These are phyloP conservation scores for Eretmochelys imbricata DNA, from an alignment of 2,113 vertebrate genomes.

Conservation along the genomic window DNA sequence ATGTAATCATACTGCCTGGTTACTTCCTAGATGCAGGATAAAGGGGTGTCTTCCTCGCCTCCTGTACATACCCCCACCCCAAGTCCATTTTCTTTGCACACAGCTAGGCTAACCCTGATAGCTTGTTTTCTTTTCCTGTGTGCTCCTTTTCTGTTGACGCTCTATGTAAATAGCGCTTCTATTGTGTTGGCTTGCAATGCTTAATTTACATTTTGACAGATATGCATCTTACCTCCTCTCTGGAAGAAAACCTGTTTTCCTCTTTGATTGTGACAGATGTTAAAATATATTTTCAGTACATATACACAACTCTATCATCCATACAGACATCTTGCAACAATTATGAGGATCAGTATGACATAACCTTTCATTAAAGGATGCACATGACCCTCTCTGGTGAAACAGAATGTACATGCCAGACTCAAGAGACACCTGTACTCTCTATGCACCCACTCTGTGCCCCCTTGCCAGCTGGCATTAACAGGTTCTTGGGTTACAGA, in stretches of 20 bases:
- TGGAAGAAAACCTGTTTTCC: neutral
- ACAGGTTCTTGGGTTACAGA: neutral
- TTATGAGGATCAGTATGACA: neutral
- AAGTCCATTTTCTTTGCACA: neutral
- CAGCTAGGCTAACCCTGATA: neutral
- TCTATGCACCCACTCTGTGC: neutral
- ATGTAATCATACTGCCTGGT: neutral
- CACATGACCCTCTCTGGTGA: neutral
- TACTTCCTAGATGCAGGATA: neutral
- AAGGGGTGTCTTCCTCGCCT: neutral
- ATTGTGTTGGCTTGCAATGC: neutral
- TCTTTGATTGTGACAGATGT: neutral
- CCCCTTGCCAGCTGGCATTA: neutral
- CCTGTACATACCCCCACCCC: neutral
- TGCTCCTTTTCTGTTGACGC: neutral
- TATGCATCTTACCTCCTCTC: neutral
- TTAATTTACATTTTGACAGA: neutral
- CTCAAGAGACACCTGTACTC: neutral
- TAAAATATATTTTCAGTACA: neutral
- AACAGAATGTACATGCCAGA: neutral
- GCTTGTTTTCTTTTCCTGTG: neutral
- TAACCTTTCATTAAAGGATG: neutral
- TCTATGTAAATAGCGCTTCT: neutral
- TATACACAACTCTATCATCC: neutral
- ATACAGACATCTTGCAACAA: neutral